phyloP scores from a whole-genome alignment of 2,888 invertebrate species.

The Limnephilus auricula region DNA sequence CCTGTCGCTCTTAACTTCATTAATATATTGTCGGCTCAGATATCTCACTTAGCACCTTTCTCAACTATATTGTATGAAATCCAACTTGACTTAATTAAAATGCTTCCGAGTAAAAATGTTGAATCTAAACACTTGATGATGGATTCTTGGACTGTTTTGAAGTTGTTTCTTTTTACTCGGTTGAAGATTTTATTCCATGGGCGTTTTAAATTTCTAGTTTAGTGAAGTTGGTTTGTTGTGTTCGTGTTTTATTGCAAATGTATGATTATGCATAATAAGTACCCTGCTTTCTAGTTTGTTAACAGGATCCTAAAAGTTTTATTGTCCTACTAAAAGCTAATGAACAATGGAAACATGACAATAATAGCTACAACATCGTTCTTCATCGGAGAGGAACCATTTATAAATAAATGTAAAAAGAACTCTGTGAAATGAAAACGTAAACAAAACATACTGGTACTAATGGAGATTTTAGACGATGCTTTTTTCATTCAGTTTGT shows the following conservation, averaged over 20 bases:
- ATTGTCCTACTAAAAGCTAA: neutral
- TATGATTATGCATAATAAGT: neutral
- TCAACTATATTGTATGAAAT: neutral
- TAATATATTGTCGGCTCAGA: no score
- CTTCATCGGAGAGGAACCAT: neutral
- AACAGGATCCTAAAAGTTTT: neutral
- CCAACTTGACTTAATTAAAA: neutral
- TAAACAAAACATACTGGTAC: neutral
- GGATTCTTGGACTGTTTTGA: neutral
- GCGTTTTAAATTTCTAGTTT: neutral
- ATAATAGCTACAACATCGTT: neutral
- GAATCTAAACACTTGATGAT: neutral
- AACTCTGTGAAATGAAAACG: neutral
- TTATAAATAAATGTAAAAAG: neutral
- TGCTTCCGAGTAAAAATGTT: neutral
- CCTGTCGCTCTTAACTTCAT: conserved; percentile 14
- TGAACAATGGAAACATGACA: neutral
- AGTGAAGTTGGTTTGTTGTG: neutral
- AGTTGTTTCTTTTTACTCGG: neutral
- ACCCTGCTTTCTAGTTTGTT: neutral
- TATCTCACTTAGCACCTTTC: conserved; percentile 14
- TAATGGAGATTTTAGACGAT: no score
- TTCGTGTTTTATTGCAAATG: conserved; percentile 6
- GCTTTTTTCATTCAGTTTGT: no score
- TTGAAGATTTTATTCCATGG: neutral